Percentiles rank a stretch among this genome's conserved stretches.
Evolutionary conservation across 2,113 vertebrate species (phyloP).

Genomic region (Trichechus manatus): DNA sequence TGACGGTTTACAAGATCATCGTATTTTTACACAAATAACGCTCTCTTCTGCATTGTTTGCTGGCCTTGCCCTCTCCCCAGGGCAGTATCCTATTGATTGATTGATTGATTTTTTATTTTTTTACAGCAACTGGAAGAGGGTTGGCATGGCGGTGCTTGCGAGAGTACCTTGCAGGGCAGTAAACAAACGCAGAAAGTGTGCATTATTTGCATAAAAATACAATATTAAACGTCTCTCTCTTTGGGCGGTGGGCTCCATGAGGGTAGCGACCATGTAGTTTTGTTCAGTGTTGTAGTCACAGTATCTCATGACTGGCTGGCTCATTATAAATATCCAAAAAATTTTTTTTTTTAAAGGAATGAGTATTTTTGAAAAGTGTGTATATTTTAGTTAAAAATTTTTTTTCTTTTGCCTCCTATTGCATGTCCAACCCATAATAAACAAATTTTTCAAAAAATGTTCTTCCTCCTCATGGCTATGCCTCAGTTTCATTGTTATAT

Average conservation of each 20-base stretch:
- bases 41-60: no score
- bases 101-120: no score
- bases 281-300: neutral
- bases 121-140: no score
- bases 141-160: no score
- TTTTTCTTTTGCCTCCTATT: neutral
- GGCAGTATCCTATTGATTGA: no score
- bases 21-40: no score
- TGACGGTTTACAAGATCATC: neutral
- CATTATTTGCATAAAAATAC: no score
- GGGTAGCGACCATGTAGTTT: neutral
- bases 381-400: neutral
- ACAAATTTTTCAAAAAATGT: constrained; percentile 30
- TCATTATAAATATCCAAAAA: neutral
- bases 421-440: neutral
- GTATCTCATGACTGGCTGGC: neutral
- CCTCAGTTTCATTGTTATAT: constrained; percentile 58
- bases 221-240: neutral
- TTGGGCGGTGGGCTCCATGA: neutral
- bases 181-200: no score
- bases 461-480: neutral
- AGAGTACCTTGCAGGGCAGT: no score
- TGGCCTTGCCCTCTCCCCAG: no score
- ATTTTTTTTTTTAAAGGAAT: neutral
- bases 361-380: neutral